Evolutionary conservation across 2,888 invertebrate genomes (phyloP).

Genomic region (Lymantria dispar): DNA sequence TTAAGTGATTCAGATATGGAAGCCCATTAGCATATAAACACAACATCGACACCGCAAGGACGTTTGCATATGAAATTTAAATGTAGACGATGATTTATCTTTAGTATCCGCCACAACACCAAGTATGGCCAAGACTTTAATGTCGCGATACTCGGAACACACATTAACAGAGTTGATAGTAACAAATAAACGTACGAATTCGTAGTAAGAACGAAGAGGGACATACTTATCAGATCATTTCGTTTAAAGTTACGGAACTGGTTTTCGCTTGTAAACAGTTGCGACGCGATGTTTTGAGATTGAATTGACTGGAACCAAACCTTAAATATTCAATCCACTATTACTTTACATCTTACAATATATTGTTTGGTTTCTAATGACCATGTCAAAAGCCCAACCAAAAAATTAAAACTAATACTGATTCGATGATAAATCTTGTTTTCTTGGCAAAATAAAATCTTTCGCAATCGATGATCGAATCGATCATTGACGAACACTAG

Average conservation of each 20-base stretch:
- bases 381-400: too few species aligned
- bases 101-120: constrained; percentile 7
- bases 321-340: neutral
- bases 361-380: too few species aligned
- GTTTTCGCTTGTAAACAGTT: neutral
- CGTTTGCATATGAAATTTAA: constrained; percentile 42
- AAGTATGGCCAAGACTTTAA: constrained; percentile 17
- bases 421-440: too few species aligned
- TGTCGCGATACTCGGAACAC: constrained; percentile 22
- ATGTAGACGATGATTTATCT: constrained; percentile 34
- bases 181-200: constrained; percentile 15
- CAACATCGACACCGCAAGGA: constrained; percentile 50
- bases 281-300: neutral
- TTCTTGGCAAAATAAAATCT: too few species aligned
- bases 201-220: constrained; percentile 3
- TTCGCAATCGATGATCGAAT: too few species aligned
- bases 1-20: constrained; percentile 26
- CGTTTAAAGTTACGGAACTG: neutral
- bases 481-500: too few species aligned
- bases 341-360: neutral
- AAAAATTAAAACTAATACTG: too few species aligned
- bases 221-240: constrained; percentile 2
- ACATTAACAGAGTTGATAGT: constrained; percentile 27
- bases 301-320: neutral
- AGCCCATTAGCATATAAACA: constrained; percentile 49